Percentiles rank a stretch among this genome's conserved stretches.
phyloP scores from a whole-genome alignment of 2,888 invertebrate genomes.

The Athrips mouffetella region DNA sequence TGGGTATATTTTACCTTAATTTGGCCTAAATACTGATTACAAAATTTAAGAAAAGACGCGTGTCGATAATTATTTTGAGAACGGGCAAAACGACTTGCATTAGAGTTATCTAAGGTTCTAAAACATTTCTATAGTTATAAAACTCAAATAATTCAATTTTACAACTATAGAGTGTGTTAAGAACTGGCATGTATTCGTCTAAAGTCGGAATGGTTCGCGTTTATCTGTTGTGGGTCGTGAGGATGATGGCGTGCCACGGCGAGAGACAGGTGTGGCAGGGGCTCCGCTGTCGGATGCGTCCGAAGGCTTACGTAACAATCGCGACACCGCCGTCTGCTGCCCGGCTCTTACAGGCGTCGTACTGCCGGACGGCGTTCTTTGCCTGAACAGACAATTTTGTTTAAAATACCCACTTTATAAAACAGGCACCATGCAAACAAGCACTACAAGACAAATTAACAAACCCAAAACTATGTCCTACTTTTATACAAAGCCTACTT shows the following conservation, averaged over 20 bases:
- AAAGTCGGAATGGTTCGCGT: constrained; percentile 87
- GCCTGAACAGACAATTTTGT: no score
- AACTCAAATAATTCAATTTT: constrained; percentile 22
- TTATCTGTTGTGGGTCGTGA: constrained; percentile 65
- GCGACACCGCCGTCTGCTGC: constrained; percentile 80
- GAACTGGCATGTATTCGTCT: constrained; percentile 48
- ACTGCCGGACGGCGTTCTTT: constrained; percentile 87
- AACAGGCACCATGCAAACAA: constrained; percentile 26
- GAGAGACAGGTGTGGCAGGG: constrained; percentile 60
- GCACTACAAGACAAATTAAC: constrained; percentile 21
- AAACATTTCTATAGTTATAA: constrained; percentile 13
- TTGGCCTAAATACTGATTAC: constrained; percentile 35
- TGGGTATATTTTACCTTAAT: constrained; percentile 28
- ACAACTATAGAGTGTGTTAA: constrained; percentile 19
- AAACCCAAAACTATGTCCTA: neutral
- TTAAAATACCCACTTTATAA: no score
- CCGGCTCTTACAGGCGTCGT: constrained; percentile 84
- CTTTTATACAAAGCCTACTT: neutral
- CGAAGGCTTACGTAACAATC: constrained; percentile 81
- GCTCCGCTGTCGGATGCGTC: constrained; percentile 83
- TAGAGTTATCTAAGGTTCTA: constrained; percentile 23
- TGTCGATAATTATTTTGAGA: constrained; percentile 27
- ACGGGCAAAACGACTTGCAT: constrained; percentile 46
- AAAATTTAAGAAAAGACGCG: constrained; percentile 29
- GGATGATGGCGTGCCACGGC: constrained; percentile 63